phyloP scores from a whole-genome alignment of 2,797 vertebrate species.

The Hyperoplus immaculatus region DNA sequence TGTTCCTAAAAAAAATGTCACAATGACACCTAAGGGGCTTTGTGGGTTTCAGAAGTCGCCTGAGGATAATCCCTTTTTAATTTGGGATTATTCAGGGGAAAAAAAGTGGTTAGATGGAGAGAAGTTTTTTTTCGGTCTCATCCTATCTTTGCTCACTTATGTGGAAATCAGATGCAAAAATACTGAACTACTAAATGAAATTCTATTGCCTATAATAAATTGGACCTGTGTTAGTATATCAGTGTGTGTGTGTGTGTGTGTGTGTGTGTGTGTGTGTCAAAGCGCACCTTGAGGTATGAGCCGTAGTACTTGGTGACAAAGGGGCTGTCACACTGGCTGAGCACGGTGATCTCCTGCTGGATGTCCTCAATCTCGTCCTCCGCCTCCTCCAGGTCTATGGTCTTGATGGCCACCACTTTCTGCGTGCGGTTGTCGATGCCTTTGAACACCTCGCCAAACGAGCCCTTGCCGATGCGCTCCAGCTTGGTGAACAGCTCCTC shows the following conservation, averaged over 20 bases:
- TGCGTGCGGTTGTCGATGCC: slow-evolving; percentile 99
- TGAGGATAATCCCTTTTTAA: slow-evolving; percentile 57
- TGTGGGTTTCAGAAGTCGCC: slow-evolving; percentile 44
- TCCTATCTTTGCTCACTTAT: slow-evolving; percentile 2
- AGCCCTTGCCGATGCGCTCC: slow-evolving; percentile 98
- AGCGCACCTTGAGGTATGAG: slow-evolving; percentile 95
- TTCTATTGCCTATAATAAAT: too few relatives aligned
- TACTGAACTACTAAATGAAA: not conserved
- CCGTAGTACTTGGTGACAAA: slow-evolving; percentile 98
- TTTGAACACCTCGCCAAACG: slow-evolving; percentile 99
- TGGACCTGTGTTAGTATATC: too few relatives aligned
- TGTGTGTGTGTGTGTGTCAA: not conserved
- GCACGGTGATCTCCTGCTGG: slow-evolving; percentile 98
- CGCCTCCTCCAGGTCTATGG: slow-evolving; percentile 98
- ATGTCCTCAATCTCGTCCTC: slow-evolving; percentile 99
- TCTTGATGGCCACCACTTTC: slow-evolving; percentile 99
- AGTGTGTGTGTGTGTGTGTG: too few relatives aligned
- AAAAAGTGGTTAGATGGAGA: slow-evolving; percentile 27
- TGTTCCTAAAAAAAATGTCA: slow-evolving; percentile 23
- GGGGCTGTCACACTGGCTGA: slow-evolving; percentile 99
- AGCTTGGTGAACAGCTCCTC: slow-evolving; percentile 98
- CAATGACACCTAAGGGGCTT: slow-evolving; percentile 20
- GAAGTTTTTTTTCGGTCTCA: slow-evolving; percentile 24
- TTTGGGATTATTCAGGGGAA: slow-evolving; percentile 54
- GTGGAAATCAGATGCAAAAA: not conserved